Conservation (phyloP, 2,888 invertebrate species). For the Sarcophaga variegata region DNA sequence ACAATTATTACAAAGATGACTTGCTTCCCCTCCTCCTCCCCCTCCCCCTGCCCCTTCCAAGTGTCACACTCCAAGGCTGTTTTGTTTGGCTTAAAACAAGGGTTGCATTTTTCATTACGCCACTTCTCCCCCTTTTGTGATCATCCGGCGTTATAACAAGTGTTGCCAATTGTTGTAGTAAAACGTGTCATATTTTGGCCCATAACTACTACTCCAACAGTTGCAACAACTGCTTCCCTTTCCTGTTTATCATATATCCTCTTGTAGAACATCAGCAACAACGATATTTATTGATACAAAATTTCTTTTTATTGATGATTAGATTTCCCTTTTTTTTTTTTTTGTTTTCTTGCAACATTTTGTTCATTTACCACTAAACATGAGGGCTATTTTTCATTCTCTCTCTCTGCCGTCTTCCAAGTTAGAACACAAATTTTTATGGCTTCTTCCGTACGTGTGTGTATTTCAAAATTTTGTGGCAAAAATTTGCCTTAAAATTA, state of each 20-base stretch:
- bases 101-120: constrained; percentile 55
- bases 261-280: not conserved
- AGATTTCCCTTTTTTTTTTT: constrained; percentile 51
- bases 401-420: not conserved
- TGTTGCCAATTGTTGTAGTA: constrained; percentile 69
- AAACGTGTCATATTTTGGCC: constrained; percentile 52
- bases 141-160: constrained; percentile 53
- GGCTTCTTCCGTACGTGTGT: constrained; percentile 16
- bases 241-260: not conserved
- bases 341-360: not conserved
- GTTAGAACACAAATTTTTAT: constrained; percentile 54
- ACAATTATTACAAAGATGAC: constrained; percentile 75
- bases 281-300: constrained; percentile 48
- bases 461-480: constrained; percentile 52
- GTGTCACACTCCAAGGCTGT: not conserved
- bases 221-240: constrained; percentile 56
- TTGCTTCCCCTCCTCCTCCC: constrained; percentile 9
- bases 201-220: constrained; percentile 55
- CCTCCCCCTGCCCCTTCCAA: not conserved
- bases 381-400: constrained; percentile 4
- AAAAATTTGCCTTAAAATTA: constrained; percentile 55
- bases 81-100: constrained; percentile 30
- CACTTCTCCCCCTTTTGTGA: not conserved
- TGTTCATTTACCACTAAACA: constrained; percentile 46
- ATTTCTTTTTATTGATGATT: constrained; percentile 68